Base-by-base conservation (phyloP, 2,888 invertebrate species). In the Xestia sexstrigata region DNA sequence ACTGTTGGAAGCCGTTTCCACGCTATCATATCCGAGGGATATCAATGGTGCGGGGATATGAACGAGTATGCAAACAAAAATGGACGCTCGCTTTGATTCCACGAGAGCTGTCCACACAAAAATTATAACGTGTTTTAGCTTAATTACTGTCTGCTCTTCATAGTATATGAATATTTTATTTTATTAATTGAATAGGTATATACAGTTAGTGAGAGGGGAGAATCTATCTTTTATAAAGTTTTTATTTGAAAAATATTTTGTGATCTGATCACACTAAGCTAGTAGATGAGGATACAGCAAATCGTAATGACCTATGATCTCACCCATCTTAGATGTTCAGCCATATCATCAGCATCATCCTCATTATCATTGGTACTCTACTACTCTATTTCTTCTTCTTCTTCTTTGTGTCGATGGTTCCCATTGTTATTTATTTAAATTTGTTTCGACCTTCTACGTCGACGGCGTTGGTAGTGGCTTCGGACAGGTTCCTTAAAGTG, bases 1-100 rank as follows among this genome's bases (percentile, higher is more conserved):
- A 20, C 9, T 35, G 5, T 11, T 30, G 72, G 63, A 90, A 90
- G 90, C 86, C 74, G 3, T 74, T 63, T 94, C 94, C 92, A 91
- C 66, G 87, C 45, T 45, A 78, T 66, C 2, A 26, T 72, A 70
- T 79, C 84, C 79, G 73, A 83, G 81, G 95, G 95, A 95, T 95
- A 94, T 92, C 93, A 94, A 87, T 92, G 90, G 90, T 85, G 86
- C 89, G 89, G 94, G 35, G 95, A 93, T 95, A 95, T 95, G 93
- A 96, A 96, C 95, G 95, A 96, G 96, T 93, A 90, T 89, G 93
- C 94, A 96, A 96, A 96, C 96, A 96, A 90, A 91, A 90, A 89
- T 89, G 90, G 86, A 85, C 90, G 90, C 87, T 79, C 93, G 91
- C 95, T 94, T 94, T 94, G 94, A 95, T 93, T 94, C 89, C 88